phyloP scores from a whole-genome alignment of 2,888 invertebrate species.

The Drosophila melanosoma region DNA sequence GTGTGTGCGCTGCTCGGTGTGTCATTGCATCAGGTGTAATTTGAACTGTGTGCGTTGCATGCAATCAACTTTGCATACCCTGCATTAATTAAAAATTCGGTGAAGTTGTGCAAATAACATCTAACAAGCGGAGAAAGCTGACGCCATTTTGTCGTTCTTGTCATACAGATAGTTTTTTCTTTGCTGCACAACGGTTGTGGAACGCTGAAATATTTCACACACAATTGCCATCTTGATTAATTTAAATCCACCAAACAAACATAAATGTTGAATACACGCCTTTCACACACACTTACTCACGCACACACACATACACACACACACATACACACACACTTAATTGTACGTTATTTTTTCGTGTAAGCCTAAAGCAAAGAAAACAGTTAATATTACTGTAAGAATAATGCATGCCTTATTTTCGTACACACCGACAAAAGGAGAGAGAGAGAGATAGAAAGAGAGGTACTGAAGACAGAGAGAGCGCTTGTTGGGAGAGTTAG shows the following conservation, averaged over 20 bases:
- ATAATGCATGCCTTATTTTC: not conserved
- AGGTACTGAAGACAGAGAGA: not conserved
- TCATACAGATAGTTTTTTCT: not conserved
- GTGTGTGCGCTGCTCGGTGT: not conserved
- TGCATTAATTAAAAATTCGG: not conserved
- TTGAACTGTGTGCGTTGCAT: conserved; percentile 42
- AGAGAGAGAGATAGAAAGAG: not conserved
- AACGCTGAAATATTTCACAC: not conserved
- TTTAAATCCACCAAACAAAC: not conserved
- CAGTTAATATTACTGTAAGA: not conserved
- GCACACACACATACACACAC: not conserved
- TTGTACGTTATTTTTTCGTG: not conserved
- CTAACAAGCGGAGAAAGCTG: not conserved
- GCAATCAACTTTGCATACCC: conserved; percentile 43
- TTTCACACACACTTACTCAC: not conserved
- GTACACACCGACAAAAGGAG: not conserved
- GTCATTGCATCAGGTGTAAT: conserved; percentile 37
- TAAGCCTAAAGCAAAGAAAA: not conserved
- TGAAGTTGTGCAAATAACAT: not conserved
- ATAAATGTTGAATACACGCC: not conserved
- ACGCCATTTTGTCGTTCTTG: not conserved
- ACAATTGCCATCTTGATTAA: not conserved
- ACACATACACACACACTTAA: not conserved
- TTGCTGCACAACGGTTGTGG: not conserved
- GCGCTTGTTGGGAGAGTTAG: not conserved